Percentiles rank a stretch among this genome's conserved stretches.
Conservation (phyloP, 2,797 vertebrate species). For the Pteropus rufus region DNA sequence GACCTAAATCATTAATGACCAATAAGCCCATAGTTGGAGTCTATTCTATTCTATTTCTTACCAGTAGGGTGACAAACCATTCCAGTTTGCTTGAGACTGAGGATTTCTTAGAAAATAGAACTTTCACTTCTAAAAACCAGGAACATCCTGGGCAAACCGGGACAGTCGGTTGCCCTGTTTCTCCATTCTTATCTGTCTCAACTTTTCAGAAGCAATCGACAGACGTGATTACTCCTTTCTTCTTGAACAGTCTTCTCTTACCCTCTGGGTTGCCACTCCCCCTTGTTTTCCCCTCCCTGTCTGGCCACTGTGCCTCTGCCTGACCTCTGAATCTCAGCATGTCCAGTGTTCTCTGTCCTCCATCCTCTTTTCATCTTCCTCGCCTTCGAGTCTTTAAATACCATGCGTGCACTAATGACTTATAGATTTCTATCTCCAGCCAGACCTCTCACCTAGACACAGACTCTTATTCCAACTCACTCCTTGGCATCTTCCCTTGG, state of each 20-base stretch:
- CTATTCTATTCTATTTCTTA: background rate
- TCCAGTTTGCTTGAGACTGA: background rate
- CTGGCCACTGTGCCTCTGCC: background rate
- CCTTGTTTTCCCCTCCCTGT: background rate
- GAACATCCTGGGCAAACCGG: background rate
- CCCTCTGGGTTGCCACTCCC: too few species aligned
- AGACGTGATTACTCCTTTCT: background rate
- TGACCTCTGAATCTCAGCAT: background rate
- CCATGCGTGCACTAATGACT: rapidly evolving
- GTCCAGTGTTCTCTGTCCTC: background rate
- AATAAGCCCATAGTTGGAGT: background rate
- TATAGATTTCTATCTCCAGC: background rate
- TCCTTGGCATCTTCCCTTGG: background rate
- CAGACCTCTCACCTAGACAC: background rate
- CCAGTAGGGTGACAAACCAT: background rate
- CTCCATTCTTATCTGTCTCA: background rate
- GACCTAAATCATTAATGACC: background rate
- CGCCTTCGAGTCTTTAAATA: background rate
- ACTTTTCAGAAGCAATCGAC: background rate
- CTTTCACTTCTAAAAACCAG: background rate
- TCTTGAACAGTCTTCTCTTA: background rate
- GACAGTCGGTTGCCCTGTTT: background rate
- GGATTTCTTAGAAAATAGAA: background rate
- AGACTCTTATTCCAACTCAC: background rate
- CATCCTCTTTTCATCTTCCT: background rate